Evolutionary conservation across 2,797 vertebrate genomes (phyloP).

Genomic region (Morelia viridis): DNA sequence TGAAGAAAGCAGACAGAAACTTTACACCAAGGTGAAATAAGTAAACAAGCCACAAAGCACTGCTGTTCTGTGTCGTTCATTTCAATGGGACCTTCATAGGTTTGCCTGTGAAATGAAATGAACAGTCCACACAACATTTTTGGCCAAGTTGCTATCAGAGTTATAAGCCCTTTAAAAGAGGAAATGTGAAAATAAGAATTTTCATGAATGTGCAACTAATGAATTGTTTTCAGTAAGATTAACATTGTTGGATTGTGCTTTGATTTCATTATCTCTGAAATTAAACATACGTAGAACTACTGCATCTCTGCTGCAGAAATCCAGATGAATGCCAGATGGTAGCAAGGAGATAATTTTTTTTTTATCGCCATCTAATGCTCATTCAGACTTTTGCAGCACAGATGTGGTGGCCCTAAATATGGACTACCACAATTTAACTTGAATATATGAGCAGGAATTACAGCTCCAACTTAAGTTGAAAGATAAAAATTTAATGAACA

Average conservation of each 20-base stretch:
- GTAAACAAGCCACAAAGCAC: background rate
- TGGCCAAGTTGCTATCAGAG: background rate
- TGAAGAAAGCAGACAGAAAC: constrained; percentile 33
- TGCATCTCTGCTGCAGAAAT: background rate
- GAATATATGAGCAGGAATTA: constrained; percentile 42
- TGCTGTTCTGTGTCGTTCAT: background rate
- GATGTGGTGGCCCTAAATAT: background rate
- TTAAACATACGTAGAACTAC: background rate
- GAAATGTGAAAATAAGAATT: constrained; percentile 51
- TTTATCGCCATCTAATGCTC: background rate
- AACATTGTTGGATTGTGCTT: constrained; percentile 1
- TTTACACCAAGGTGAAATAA: background rate
- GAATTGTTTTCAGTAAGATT: background rate
- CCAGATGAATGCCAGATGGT: background rate
- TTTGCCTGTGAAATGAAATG: constrained; percentile 6
- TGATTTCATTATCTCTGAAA: background rate
- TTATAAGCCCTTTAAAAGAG: constrained; percentile 39
- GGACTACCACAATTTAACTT: constrained; percentile 36
- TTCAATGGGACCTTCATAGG: constrained; percentile 7
- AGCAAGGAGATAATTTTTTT: background rate
- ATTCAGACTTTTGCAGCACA: background rate
- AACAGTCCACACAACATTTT: background rate
- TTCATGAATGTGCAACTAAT: constrained; percentile 1
- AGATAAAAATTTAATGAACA: constrained; percentile 12
- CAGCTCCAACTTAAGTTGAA: constrained; percentile 9